phyloP scores from a whole-genome alignment of 2,888 invertebrate species.

The Hetaerina titia region DNA sequence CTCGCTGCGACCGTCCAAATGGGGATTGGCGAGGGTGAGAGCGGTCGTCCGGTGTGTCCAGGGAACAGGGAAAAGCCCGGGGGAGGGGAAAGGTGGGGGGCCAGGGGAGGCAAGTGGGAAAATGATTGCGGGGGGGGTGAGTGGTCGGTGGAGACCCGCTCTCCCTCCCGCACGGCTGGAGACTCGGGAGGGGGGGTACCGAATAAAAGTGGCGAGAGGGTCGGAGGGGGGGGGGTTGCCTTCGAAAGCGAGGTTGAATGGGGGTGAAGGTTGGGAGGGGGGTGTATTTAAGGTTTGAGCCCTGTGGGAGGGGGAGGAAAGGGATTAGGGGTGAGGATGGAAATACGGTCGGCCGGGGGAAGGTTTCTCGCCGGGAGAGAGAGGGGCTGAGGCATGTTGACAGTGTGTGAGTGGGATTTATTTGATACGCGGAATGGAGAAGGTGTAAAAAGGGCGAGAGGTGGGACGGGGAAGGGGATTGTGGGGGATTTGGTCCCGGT shows the following conservation, averaged over 20 bases:
- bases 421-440: constrained; percentile 48
- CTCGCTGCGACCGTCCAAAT: neutral
- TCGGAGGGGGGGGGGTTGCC: too few species aligned
- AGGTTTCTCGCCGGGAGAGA: neutral
- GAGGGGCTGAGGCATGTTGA: constrained; percentile 35
- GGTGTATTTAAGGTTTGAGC: neutral
- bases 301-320: too few species aligned
- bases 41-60: neutral
- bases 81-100: neutral
- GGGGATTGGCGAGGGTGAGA: neutral
- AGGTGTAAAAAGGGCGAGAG: neutral
- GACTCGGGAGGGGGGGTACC: too few species aligned
- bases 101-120: neutral
- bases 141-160: too few species aligned
- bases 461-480: neutral
- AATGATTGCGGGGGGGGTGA: too few species aligned
- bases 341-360: too few species aligned
- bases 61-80: neutral
- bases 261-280: neutral
- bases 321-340: neutral
- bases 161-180: too few species aligned
- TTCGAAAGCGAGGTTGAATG: too few species aligned
- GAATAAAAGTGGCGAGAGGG: too few species aligned
- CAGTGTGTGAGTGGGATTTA: constrained; percentile 47
- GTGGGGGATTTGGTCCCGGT: neutral